Conservation (phyloP, 2,113 vertebrate genomes). For the Anser cygnoides region DNA sequence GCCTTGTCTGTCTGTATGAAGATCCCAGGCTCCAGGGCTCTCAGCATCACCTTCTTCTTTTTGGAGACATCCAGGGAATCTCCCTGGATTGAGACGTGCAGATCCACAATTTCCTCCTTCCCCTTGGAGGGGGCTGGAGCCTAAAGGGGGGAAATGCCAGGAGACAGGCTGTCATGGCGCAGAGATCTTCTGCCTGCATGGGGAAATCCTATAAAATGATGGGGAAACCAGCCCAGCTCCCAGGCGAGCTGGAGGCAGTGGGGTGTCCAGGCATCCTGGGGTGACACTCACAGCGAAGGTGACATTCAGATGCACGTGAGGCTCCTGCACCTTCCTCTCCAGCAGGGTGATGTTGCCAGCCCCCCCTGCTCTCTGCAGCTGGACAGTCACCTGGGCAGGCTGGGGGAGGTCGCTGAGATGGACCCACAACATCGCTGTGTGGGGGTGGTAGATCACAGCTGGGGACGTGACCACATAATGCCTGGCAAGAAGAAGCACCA, state of each 20-base stretch:
- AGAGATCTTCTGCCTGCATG: not conserved
- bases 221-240: not conserved
- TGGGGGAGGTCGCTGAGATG: not conserved
- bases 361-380: not conserved
- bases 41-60: constrained; percentile 15
- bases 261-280: not conserved
- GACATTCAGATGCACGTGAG: not conserved
- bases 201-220: not conserved
- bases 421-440: not conserved
- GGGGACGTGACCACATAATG: not conserved
- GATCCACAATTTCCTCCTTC: not conserved
- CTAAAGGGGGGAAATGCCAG: not conserved
- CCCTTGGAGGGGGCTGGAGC: not conserved
- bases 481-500: not conserved
- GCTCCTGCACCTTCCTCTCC: not conserved
- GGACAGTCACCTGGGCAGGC: not conserved
- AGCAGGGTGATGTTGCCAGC: not conserved
- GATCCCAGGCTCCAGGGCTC: not conserved
- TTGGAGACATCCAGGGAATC: not conserved
- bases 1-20: constrained; percentile 48
- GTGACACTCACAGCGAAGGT: constrained; percentile 5
- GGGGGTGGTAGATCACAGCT: constrained; percentile 5
- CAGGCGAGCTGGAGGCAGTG: not conserved
- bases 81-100: not conserved
- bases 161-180: not conserved